Evolutionary conservation across 2,888 invertebrate species (phyloP), one percentile per base, ranked within the genome.

Genomic region (Acrobeloides nanus): DNA sequence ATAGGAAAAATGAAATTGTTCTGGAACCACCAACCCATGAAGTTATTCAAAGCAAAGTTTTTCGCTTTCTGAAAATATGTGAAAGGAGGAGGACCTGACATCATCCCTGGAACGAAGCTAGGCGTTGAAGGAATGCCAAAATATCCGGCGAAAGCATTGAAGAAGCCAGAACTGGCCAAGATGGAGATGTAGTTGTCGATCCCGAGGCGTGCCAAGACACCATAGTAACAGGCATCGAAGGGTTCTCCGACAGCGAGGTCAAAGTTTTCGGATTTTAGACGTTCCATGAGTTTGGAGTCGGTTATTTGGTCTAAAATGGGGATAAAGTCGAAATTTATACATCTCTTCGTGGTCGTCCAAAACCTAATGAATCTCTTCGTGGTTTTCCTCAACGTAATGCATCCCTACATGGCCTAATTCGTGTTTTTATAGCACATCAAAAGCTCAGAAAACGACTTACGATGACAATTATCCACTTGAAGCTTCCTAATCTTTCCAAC

Each of bases 121-220:
- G 17, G 17, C 6, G 48, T 27, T 6, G 26, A 20, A 3, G 47
- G 24, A 6, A 20, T 42, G 2, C 46, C 46, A 6, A 46, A 23
- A 7, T 18, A 10, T n/a, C n/a, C n/a, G 3, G 6, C 8, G 29
- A 48, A 10, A 2, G 46, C 46, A 3, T 17, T 15, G 6, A 46
- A 20, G 17, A 24, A 49, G 1, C 44, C 47, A 6, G 46, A 29
- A 2, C 15, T 23, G 17, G 46, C 46, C 8, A 26, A 20, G 6
- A 29, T 46, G 27, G 18, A 26, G 46, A 46, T 46, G 29, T 47
- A 24, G 31, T 46, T 46, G 4, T 17, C n/a, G 48, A 46, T 48
- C 8, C 48, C 48, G 17, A 48, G 15, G 7, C 46, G 47, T n/a
- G 23, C 17, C 7, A 46, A 17, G 2, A 46, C 4, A 2, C 18